phyloP scores from a whole-genome alignment of 2,888 invertebrate genomes.

The Galerucella calmariensis region DNA sequence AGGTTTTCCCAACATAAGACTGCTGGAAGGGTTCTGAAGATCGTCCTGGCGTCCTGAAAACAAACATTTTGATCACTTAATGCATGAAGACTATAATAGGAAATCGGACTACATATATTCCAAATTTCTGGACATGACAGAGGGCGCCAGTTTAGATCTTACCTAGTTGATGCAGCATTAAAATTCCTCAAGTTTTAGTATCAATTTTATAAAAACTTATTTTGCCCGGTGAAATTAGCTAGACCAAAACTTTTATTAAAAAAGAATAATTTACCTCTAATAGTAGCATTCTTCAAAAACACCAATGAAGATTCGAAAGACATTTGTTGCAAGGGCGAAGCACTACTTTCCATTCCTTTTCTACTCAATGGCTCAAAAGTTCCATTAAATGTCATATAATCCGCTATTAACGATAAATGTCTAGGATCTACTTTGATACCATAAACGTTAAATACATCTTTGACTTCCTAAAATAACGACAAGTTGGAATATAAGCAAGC shows the following conservation, averaged over 20 bases:
- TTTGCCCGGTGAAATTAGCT: neutral
- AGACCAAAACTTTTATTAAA: neutral
- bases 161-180: too few relatives aligned
- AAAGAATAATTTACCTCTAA: slow-evolving; percentile 66
- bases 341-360: slow-evolving; percentile 87
- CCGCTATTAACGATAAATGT: slow-evolving; percentile 92
- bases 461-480: slow-evolving; percentile 76
- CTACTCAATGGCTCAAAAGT: slow-evolving; percentile 90
- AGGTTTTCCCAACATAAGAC: slow-evolving; percentile 87
- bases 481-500: too few relatives aligned
- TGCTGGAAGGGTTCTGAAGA: slow-evolving; percentile 85
- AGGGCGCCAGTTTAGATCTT: too few relatives aligned
- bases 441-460: slow-evolving; percentile 96
- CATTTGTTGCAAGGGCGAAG: slow-evolving; percentile 97
- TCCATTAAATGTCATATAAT: slow-evolving; percentile 98
- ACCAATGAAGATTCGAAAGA: slow-evolving; percentile 93
- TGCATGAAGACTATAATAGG: neutral
- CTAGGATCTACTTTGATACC: slow-evolving; percentile 95
- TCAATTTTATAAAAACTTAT: too few relatives aligned
- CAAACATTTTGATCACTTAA: slow-evolving; percentile 14
- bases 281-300: slow-evolving; percentile 83
- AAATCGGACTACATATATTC: neutral
- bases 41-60: slow-evolving; percentile 78
- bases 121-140: too few relatives aligned
- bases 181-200: too few relatives aligned